Base-by-base conservation (phyloP, 2,888 invertebrate species). In the Disparrhopalites patrizii region DNA sequence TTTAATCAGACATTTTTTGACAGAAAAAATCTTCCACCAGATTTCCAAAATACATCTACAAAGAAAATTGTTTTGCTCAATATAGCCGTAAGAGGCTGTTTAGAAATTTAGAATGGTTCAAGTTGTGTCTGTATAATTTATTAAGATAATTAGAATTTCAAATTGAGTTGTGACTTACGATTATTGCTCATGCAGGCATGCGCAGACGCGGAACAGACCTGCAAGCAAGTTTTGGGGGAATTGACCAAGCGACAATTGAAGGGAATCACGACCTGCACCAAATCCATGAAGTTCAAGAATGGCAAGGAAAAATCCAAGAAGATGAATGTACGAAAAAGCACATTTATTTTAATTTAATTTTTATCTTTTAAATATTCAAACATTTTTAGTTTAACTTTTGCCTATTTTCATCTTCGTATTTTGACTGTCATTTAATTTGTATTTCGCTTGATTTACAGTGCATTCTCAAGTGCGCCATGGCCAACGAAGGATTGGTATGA, bases 391-490 rank as follows among this genome's bases (percentile, higher is more conserved):
- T 23, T 28, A 36, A 15, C 40, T 58, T 25, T n/a, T 40, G 13
- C 33, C 15, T 25, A 51, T 30, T 33, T 33, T 8, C 8, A 30
- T 31, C 28, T 23, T 50, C 23, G 8, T 3, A 40, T 40, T 10
- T 25, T 10, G 10, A 10, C 18, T 20, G 23, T 40, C 20, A 27
- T 23, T 43, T 47, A 25, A 10, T 2, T 28, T n/a, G 20, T 27
- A n/a, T 20, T 31, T 30, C 20, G 27, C n/a, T 55, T 20, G 15
- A 56, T 36, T 67, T 67, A n/a, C 61, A 72, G 72, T 73, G 73
- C 38, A 68, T 72, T 8, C 65, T 73, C 8, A 73, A 72, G 68
- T 73, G 72, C 31, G 71, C 71, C 15, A 69, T 74, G 69, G 36
- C 69, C n/a, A 58, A 63, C 20, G 64, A 67, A 5, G 65, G 69